Evolutionary conservation across 2,888 invertebrate species (phyloP), one percentile per base, ranked within the genome.

Genomic region (Altica lythri): DNA sequence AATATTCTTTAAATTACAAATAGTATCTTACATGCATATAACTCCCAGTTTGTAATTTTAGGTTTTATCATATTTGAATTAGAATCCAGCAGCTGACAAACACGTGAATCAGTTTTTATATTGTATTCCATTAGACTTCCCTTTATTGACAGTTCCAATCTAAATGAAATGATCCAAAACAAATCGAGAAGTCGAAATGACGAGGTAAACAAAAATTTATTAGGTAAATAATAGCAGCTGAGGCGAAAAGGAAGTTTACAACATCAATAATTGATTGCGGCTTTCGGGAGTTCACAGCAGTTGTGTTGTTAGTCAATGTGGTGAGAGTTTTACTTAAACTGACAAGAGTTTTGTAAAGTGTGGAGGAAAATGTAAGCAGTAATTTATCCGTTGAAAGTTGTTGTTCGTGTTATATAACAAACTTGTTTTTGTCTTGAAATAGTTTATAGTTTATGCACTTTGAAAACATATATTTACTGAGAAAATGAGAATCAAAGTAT

Each of bases 181-280:
- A 34, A 19, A 45, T 47, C 12, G 35, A 16, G 12, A 12, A 35
- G 25, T 37, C 8, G 12, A 17, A 47, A 47, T 37, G 25, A 27
- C 27, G 17, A 37, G 13, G 25, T 37, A 37, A 47, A 47, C 29
- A 16, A 18, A 6, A 47, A 47, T 47, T 47, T 47, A 35, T 47
- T 27, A 27, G 17, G 27, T 35, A 47, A 37, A 47, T 37, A 47
- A 37, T 14, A 19, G 22, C 12, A 32, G 32, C 19, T 45, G 17
- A 45, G 14, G 19, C 32, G 19, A 34, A 45, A 45, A 14, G 14
- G 14, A 45, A 45, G 45, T 45, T 45, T 45, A 45, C 45, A 34
- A 17, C 32, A 22, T 45, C 45, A 45, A 45, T 45, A 45, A 45
- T 45, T 45, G 45, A 45, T 45, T 27, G 45, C 32, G 45, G 45